These are phyloP conservation scores for Mizuhopecten yessoensis DNA, from an alignment of 1,140 invertebrate species.

Conservation along the genomic window DNA sequence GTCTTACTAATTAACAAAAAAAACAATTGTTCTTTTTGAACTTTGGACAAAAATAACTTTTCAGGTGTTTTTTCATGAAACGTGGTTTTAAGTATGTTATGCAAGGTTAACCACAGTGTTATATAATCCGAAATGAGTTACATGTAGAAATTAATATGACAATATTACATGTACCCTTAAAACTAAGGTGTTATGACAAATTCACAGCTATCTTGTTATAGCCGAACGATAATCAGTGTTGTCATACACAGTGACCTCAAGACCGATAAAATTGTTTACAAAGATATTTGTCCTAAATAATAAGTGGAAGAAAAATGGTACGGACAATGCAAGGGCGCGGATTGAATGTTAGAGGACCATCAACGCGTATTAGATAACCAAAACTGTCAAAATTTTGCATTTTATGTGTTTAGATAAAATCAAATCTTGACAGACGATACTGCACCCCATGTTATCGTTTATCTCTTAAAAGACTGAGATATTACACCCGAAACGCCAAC, in stretches of 20 bases:
- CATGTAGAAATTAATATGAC: not conserved
- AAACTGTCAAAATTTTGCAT: conserved; percentile 39
- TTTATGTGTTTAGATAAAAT: conserved; percentile 36
- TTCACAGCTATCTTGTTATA: not conserved
- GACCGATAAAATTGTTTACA: not conserved
- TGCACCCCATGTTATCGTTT: conserved; percentile 11
- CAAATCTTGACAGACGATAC: conserved; percentile 38
- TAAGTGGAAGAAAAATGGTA: not conserved
- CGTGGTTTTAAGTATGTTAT: too few relatives aligned
- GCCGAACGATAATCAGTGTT: not conserved
- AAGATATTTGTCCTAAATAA: not conserved
- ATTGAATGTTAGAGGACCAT: conserved; percentile 33
- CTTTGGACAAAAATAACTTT: too few relatives aligned
- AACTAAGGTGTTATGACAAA: not conserved
- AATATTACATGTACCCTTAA: not conserved
- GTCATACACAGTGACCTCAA: conserved; percentile 11
- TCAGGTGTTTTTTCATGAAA: too few relatives aligned
- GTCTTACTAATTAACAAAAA: too few relatives aligned
- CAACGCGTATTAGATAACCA: conserved; percentile 1
- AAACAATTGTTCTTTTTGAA: too few relatives aligned
- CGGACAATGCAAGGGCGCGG: not conserved
- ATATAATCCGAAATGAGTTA: not conserved
- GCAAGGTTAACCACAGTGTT: too few relatives aligned
- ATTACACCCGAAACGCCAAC: not conserved
- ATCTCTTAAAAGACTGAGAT: conserved; percentile 32